Percentiles rank a stretch among this genome's conserved stretches.
Conservation (phyloP, 2,113 vertebrate species). For the Ailuropoda melanoleuca region DNA sequence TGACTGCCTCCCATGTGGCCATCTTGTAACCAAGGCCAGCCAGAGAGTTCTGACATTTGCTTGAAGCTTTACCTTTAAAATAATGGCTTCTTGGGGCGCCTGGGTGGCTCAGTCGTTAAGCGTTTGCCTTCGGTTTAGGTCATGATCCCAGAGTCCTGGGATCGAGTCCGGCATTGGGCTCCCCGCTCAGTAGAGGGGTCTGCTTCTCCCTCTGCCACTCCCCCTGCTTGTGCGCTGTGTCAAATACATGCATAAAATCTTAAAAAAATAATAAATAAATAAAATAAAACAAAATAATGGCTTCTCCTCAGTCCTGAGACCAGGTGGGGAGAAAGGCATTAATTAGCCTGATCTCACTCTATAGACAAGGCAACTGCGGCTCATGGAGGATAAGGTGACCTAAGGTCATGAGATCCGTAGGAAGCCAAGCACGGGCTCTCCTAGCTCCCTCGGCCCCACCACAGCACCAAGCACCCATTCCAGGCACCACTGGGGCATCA, state of each 20-base stretch:
- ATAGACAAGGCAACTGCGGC: neutral
- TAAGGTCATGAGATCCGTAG: fast-evolving
- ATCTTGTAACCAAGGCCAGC: neutral
- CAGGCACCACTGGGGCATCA: fast-evolving
- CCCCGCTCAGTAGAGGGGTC: too few relatives aligned
- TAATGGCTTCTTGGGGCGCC: neutral
- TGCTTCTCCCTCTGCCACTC: too few relatives aligned
- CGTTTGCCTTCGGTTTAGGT: too few relatives aligned
- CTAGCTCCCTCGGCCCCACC: neutral
- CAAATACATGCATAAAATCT: too few relatives aligned
- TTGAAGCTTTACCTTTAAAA: neutral
- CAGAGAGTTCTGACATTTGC: neutral
- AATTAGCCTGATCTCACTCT: neutral
- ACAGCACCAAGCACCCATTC: neutral
- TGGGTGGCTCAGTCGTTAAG: too few relatives aligned
- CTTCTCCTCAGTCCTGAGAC: neutral
- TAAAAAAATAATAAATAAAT: too few relatives aligned
- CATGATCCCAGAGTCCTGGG: too few relatives aligned
- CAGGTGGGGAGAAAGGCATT: neutral
- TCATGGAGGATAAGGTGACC: fast-evolving
- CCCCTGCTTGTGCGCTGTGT: too few relatives aligned
- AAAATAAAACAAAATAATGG: neutral
- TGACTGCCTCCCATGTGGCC: neutral
- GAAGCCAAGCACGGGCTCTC: neutral
- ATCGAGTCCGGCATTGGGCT: too few relatives aligned